Percentiles rank a stretch among this genome's conserved stretches.
Conservation (phyloP, 2,113 vertebrate species). For the Phainopepla nitens region DNA sequence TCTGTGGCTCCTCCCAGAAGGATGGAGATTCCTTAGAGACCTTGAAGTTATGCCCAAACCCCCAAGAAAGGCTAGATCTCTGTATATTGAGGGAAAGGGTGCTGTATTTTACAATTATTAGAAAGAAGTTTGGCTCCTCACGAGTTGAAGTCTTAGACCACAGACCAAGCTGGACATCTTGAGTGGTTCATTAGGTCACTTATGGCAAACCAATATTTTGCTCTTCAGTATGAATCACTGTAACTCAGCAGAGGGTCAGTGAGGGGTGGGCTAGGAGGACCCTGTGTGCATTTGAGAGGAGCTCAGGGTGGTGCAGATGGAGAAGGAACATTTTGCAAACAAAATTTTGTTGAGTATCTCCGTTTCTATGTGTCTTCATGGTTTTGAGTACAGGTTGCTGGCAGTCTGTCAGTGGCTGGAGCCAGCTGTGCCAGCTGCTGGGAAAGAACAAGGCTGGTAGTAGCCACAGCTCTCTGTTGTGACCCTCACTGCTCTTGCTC, state of each 20-base stretch:
- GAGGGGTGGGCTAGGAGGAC: neutral
- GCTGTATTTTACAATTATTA: neutral
- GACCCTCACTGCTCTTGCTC: neutral
- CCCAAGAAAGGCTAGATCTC: neutral
- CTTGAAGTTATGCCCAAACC: neutral
- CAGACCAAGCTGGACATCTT: neutral
- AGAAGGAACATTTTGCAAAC: neutral
- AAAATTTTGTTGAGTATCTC: neutral
- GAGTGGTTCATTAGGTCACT: neutral
- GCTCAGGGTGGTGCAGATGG: neutral
- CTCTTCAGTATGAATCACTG: rapidly evolving
- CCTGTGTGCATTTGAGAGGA: neutral
- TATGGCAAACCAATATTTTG: neutral
- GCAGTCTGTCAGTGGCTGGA: neutral
- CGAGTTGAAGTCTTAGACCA: neutral
- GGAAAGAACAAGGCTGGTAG: neutral
- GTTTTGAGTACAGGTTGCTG: neutral
- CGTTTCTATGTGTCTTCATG: rapidly evolving
- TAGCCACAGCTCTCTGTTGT: neutral
- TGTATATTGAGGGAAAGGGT: rapidly evolving
- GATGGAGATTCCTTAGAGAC: neutral
- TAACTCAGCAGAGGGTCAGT: neutral
- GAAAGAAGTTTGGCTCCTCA: neutral
- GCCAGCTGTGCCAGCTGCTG: neutral
- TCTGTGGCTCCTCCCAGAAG: neutral